These are phyloP conservation scores for Cryptus armator DNA, from an alignment of 2,888 invertebrate species.

Conservation along the genomic window DNA sequence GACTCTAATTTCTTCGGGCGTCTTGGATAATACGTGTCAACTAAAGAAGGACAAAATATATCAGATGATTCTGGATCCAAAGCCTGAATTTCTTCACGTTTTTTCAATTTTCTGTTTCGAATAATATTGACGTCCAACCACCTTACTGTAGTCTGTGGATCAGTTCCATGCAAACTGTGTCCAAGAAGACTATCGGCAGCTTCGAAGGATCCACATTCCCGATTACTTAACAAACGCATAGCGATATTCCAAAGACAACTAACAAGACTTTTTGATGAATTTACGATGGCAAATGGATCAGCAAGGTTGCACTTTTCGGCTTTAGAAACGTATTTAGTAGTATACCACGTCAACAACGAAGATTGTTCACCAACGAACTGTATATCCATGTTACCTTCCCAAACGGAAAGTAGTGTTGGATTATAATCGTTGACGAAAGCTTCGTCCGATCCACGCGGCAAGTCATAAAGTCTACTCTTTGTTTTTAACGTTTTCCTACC, in stretches of 20 bases:
- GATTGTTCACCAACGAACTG: conserved; percentile 72
- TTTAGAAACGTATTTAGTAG: conserved; percentile 78
- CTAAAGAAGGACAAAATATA: conserved; percentile 56
- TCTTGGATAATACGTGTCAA: conserved; percentile 62
- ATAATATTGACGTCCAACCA: too few relatives aligned
- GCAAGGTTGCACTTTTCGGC: conserved; percentile 67
- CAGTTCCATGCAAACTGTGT: too few relatives aligned
- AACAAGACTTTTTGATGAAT: background rate
- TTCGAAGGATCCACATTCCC: too few relatives aligned
- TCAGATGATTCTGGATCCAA: too few relatives aligned
- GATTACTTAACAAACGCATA: too few relatives aligned
- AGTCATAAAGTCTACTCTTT: conserved; percentile 75
- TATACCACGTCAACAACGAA: conserved; percentile 72
- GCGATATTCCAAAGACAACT: too few relatives aligned
- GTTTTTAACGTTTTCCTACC: conserved; percentile 71
- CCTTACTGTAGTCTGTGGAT: too few relatives aligned
- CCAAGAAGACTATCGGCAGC: too few relatives aligned
- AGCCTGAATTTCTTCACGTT: too few relatives aligned
- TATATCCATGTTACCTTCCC: background rate
- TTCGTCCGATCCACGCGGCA: conserved; percentile 71
- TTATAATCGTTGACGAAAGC: conserved; percentile 74
- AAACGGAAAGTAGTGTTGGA: conserved; percentile 61
- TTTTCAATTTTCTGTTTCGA: too few relatives aligned
- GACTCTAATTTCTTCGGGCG: conserved; percentile 66
- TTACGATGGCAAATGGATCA: background rate